phyloP scores from a whole-genome alignment of 2,888 invertebrate species.

The Drosophila fungiperda region DNA sequence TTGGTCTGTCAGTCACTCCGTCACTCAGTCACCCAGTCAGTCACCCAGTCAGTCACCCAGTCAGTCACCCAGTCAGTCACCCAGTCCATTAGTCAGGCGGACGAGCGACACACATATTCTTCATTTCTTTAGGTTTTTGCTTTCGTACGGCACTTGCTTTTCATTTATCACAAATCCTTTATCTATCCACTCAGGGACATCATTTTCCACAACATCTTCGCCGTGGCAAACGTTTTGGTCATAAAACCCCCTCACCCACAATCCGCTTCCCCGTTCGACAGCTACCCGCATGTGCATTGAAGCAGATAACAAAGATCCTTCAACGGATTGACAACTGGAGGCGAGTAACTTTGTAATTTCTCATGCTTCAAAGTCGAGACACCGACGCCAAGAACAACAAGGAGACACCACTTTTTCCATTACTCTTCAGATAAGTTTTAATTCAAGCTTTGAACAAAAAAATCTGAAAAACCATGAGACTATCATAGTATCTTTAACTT shows the following conservation, averaged over 20 bases:
- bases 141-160: slow-evolving; percentile 77
- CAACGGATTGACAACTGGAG: slow-evolving; percentile 80
- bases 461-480: not conserved
- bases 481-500: not conserved
- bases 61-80: not conserved
- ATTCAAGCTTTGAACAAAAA: slow-evolving; percentile 8
- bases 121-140: slow-evolving; percentile 56
- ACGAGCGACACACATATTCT: slow-evolving; percentile 58
- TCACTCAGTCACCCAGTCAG: slow-evolving; percentile 9
- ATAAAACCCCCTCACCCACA: not conserved
- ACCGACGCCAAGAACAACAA: slow-evolving; percentile 56
- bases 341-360: slow-evolving; percentile 78
- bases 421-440: slow-evolving; percentile 31
- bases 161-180: slow-evolving; percentile 81
- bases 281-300: slow-evolving; percentile 80
- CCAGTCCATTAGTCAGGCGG: slow-evolving; percentile 6
- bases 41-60: not conserved
- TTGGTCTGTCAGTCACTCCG: slow-evolving; percentile 10
- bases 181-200: slow-evolving; percentile 76
- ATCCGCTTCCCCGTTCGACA: slow-evolving; percentile 11
- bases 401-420: slow-evolving; percentile 47
- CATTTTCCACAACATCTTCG: slow-evolving; percentile 65
- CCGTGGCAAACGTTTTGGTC: slow-evolving; percentile 66
- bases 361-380: slow-evolving; percentile 62
- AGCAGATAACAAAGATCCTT: slow-evolving; percentile 84